These are phyloP conservation scores for Penaeus chinensis DNA, from an alignment of 1,140 invertebrate genomes.

Conservation along the genomic window DNA sequence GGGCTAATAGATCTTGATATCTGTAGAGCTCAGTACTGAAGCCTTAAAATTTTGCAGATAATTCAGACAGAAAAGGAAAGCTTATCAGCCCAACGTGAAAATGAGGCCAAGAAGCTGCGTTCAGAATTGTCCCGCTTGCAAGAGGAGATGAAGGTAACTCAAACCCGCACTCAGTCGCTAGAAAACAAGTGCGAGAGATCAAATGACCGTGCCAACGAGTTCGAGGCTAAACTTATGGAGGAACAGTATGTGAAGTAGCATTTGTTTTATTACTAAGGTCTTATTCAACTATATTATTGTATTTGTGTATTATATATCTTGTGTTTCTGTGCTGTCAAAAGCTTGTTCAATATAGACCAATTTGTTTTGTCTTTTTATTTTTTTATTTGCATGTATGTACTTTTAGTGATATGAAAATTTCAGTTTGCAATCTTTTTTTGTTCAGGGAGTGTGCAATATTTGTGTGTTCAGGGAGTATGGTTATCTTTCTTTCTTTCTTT, in stretches of 20 bases:
- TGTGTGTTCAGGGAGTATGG: too few species aligned
- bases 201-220: slow-evolving; percentile 25
- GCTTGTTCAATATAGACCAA: too few species aligned
- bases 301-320: not conserved
- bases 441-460: too few species aligned
- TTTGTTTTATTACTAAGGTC: not conserved
- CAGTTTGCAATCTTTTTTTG: too few species aligned
- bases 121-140: slow-evolving; percentile 24
- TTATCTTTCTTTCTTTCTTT: too few species aligned
- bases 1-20: too few species aligned
- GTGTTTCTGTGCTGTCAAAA: not conserved
- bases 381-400: too few species aligned
- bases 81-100: not conserved
- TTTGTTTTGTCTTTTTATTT: too few species aligned
- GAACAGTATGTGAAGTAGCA: not conserved
- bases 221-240: slow-evolving; percentile 30
- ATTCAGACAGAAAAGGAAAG: slow-evolving; percentile 16
- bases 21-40: too few species aligned
- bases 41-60: not conserved
- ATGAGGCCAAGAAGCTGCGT: slow-evolving; percentile 25
- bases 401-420: too few species aligned
- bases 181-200: slow-evolving; percentile 28
- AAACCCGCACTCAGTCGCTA: slow-evolving; percentile 5
- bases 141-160: slow-evolving; percentile 21
- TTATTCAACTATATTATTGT: not conserved